Evolutionary conservation across 2,797 vertebrate species (phyloP).

Genomic region (Vultur gryphus): DNA sequence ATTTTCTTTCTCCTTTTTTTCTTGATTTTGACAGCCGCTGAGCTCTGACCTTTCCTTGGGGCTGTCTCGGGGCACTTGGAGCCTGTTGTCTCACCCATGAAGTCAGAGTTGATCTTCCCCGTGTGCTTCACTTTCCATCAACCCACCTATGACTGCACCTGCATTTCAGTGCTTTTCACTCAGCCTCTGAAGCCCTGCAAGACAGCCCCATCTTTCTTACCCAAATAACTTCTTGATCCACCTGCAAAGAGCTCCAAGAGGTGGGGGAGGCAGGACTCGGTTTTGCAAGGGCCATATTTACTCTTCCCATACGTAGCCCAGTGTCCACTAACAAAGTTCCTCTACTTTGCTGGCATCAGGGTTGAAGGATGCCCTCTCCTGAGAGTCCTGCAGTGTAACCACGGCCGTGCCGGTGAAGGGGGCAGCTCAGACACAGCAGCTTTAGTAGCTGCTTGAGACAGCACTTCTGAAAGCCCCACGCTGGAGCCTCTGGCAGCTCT

Average conservation of each 20-base stretch:
- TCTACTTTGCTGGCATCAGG: background rate
- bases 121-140: background rate
- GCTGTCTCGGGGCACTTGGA: background rate
- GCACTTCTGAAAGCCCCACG: fast-evolving
- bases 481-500: background rate
- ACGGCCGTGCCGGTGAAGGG: background rate
- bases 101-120: background rate
- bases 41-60: background rate
- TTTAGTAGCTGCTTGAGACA: background rate
- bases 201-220: background rate
- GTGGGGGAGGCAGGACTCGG: background rate
- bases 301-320: background rate
- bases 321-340: background rate
- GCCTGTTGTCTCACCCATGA: background rate
- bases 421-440: background rate
- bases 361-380: background rate
- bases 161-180: background rate
- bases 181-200: background rate
- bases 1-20: background rate
- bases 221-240: background rate
- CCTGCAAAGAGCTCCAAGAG: too few relatives aligned
- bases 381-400: background rate
- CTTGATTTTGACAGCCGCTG: background rate
- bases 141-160: background rate
- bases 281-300: background rate